Base-by-base conservation (phyloP, 1,140 invertebrate genomes). In the Teleopsis dalmanni region DNA sequence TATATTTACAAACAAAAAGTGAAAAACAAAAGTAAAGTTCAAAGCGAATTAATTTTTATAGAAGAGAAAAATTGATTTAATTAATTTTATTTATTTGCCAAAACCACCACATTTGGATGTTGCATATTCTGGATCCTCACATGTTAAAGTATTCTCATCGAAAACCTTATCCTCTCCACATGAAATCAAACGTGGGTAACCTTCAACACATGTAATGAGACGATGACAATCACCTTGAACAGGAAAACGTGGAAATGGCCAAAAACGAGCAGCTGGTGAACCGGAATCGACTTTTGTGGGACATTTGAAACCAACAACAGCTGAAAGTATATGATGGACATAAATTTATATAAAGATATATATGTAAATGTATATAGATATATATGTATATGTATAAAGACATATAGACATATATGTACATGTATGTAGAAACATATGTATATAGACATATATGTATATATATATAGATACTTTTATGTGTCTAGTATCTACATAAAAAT, bases 81-180 rank as follows among this genome's bases (percentile, higher is more conserved):
- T 16, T 35, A 35, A n/a, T n/a, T n/a, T 44, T n/a, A 29, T 36
- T 40, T 66, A 66, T 54, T 62, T 66, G 51, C 64, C 61, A 37
- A 60, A 62, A 29, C 55, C 35, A 19, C 64, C 64, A 51, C 61
- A 52, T 52, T 52, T 52, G 4, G 47, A 16, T 21, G 47, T 55
- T 36, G 62, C 64, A 26, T 67, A 62, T 36, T 70, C 64, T n/a
- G 66, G 59, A 9, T 91, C 87, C 63, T 91, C 81, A 58, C 91
- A 95, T 40, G 87, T 85, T 3, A 92, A 74, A 54, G 81, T 82
- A 34, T 82, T 76, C 51, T 88, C 85, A 57, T 93, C 87, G 57
- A 94, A 87, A 14, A 91, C 81, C 70, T 88, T 87, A 55, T 82
- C 87, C 50, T 91, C 85, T 19, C 85, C 89, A 60, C 91, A 95